Conservation (phyloP, 1,140 invertebrate genomes). For the Helicoverpa armigera region DNA sequence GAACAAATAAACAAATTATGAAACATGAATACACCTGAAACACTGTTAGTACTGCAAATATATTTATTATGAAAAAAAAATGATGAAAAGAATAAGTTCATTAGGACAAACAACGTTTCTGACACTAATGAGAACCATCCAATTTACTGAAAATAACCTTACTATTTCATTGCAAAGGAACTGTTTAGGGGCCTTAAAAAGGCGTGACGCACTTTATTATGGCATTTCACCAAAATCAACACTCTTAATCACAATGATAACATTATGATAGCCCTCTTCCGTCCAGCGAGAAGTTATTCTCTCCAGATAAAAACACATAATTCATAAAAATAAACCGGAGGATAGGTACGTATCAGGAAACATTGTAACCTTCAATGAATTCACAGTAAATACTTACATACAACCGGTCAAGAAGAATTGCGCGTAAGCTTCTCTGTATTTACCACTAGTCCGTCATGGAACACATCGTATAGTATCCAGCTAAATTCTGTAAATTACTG, state of each 20-base stretch:
- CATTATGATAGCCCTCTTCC: neutral
- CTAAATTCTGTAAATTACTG: constrained; percentile 69
- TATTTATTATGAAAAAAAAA: no score
- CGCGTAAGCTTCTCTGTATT: constrained; percentile 57
- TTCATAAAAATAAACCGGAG: constrained; percentile 39
- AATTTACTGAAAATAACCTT: constrained; percentile 22
- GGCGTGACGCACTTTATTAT: constrained; percentile 15
- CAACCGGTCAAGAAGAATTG: constrained; percentile 34
- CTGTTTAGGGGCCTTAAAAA: neutral
- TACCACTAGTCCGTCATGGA: constrained; percentile 62
- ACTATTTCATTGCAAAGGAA: neutral
- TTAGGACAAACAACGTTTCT: neutral
- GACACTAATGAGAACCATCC: neutral
- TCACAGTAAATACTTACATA: constrained; percentile 37
- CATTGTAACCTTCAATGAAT: neutral
- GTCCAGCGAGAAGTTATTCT: constrained; percentile 6
- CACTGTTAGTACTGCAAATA: no score
- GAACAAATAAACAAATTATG: no score
- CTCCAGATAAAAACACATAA: constrained; percentile 14
- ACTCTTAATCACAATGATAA: constrained; percentile 14
- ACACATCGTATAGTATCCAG: constrained; percentile 68
- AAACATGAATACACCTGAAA: no score
- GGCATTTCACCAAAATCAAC: constrained; percentile 36
- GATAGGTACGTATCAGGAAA: constrained; percentile 6
- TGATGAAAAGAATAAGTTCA: no score